A percentile compares a stretch with the other conserved stretches of the same genome.
phyloP scores from a whole-genome alignment of 2,888 invertebrate genomes.

The Eugnorisma glareosa region DNA sequence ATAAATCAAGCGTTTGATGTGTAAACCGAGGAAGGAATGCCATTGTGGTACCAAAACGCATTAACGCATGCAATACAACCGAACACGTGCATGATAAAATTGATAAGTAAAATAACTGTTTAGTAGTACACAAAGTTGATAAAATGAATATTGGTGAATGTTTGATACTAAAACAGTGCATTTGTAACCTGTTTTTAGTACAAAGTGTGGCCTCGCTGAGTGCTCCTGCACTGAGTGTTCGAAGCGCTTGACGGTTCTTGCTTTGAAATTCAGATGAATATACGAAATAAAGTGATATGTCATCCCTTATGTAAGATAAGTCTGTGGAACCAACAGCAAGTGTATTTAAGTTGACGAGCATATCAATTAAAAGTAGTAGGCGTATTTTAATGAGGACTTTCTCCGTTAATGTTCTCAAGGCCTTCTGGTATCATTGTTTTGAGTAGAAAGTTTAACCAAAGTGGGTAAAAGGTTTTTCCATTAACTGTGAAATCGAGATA shows the following conservation, averaged over 20 bases:
- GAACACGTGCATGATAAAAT: constrained; percentile 66
- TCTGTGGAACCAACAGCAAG: constrained; percentile 23
- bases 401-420: constrained; percentile 55
- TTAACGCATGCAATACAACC: constrained; percentile 47
- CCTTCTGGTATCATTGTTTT: constrained; percentile 52
- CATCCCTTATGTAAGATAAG: constrained; percentile 44
- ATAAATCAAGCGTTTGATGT: constrained; percentile 55
- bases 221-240: constrained; percentile 42
- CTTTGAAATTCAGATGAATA: constrained; percentile 27
- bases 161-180: constrained; percentile 18
- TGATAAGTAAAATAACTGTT: constrained; percentile 55
- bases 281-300: constrained; percentile 38
- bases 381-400: constrained; percentile 57
- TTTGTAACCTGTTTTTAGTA: constrained; percentile 20
- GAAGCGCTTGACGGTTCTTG: constrained; percentile 28
- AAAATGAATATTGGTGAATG: constrained; percentile 22
- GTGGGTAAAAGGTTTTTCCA: constrained; percentile 20
- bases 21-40: constrained; percentile 57
- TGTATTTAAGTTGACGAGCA: constrained; percentile 50
- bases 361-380: constrained; percentile 56
- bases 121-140: constrained; percentile 38
- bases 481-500: constrained; percentile 8
- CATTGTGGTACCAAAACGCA: constrained; percentile 62
- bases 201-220: constrained; percentile 40
- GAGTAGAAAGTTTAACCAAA: constrained; percentile 44